Evolutionary conservation across 1,140 invertebrate species (phyloP), one percentile per base, ranked within the genome.

Genomic region (Drosophila lacertosa): DNA sequence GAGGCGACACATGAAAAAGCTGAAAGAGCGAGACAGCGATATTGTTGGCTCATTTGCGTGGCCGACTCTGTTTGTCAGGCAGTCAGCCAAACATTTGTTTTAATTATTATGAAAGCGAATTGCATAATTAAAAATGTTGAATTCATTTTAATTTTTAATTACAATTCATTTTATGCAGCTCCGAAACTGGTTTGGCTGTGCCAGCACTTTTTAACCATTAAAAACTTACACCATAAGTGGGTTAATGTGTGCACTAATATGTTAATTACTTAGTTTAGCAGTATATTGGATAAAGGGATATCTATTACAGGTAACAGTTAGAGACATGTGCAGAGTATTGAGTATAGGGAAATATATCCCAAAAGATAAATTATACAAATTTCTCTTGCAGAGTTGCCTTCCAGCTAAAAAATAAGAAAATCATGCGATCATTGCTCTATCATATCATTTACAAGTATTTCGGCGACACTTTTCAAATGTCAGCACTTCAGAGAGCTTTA

Each of bases 61-160:
- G 20, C 29, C 2, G 24, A 11, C 59, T 55, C 29, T 73, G 65
- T 59, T 73, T 64, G 62, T 40, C 48, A 45, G 26, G 63, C 72
- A 59, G 50, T 26, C 58, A 51, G 55, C 47, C 62, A 44, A 69
- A 74, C 77, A 81, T 86, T 88, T 88, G 66, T 88, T 86, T 86
- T 88, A 86, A 86, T 88, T 86, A 86, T 88, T 82, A 82, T 88
- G 63, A 78, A 78, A 62, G 81, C 82, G 68, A 82, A 86, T 88
- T 77, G 77, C 70, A 77, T 82, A 88, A 88, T 88, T 86, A 82
- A 88, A 74, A 74, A 88, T 82, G 70, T 86, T 59, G 66, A 86
- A 86, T 75, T 77, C 82, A 77, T 86, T 86, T 86, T 72, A 77
- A 88, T 88, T 77, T 86, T 86, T 88, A 82, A 86, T 88, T 75